Evolutionary conservation across 1,140 invertebrate species (phyloP).

Genomic region (Anastrepha obliqua): DNA sequence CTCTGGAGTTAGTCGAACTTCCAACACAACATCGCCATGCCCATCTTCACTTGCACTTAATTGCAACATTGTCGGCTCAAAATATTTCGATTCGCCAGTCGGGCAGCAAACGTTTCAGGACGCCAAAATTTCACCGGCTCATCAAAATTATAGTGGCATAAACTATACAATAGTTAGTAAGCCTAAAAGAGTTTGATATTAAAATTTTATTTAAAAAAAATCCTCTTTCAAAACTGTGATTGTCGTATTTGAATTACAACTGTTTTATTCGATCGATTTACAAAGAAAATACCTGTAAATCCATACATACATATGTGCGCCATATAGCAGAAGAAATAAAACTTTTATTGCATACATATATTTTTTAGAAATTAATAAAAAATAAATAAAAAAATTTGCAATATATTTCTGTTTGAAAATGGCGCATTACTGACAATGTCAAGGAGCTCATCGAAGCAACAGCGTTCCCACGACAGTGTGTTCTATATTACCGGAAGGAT

Average conservation of each 20-base stretch:
- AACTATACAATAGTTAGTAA: conserved; percentile 88
- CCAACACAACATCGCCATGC: conserved; percentile 77
- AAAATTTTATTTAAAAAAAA: conserved; percentile 31
- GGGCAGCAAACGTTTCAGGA: conserved; percentile 62
- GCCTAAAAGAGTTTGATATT: conserved; percentile 82
- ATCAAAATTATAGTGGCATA: conserved; percentile 83
- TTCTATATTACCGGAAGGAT: too few species aligned
- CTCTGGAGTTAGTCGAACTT: conserved; percentile 85
- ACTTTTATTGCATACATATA: not conserved
- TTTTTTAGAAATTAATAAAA: conserved; percentile 8
- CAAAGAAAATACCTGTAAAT: conserved; percentile 46
- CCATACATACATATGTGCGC: conserved; percentile 23
- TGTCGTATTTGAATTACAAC: conserved; percentile 36
- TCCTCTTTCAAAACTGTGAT: conserved; percentile 29
- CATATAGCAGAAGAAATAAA: conserved; percentile 5
- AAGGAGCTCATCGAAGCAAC: too few species aligned
- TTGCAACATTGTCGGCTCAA: conserved; percentile 54
- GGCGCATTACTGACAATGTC: too few species aligned
- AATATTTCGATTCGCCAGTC: conserved; percentile 15
- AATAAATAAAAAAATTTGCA: not conserved
- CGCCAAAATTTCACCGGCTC: conserved; percentile 74
- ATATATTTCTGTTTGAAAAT: not conserved
- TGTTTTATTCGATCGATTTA: conserved; percentile 28
- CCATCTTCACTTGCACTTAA: conserved; percentile 59
- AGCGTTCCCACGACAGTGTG: too few species aligned